Evolutionary conservation across 1,140 invertebrate species (phyloP), one percentile per base, ranked within the genome.

Genomic region (Epicauta chinensis): DNA sequence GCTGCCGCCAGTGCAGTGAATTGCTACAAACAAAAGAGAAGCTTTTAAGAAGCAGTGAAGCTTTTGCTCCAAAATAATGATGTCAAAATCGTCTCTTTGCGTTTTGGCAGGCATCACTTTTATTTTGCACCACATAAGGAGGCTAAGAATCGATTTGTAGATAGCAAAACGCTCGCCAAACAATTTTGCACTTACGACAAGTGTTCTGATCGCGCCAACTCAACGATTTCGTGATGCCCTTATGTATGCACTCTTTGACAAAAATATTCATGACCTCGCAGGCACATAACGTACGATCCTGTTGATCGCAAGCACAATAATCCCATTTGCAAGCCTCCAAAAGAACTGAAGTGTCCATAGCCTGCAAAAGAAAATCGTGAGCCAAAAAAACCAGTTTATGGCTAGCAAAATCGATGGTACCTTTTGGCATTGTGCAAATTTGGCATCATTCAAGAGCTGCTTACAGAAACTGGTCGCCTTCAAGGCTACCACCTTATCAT

Each of bases 251-350:
- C 55, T 89, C 86, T 58, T 81, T 79, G 1, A 87, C 81, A 62
- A 87, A 87, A 44, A 89, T 84, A 2, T 83, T 78, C 41, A 91
- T 77, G 2, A 85, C 82, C 38, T 81, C 77, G 62, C 91, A 94
- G 1, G 81, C 82, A 61, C 89, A 92, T 39, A 76, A 76, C 36
- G 76, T 76, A 3, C 71, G 75, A 63, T 79, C 77, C 49, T 43
- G 55, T 32, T 75, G 63, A 5, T 68, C 63, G 56, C 89, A 89
- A n/a, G 77, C 73, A 63, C 86, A 91, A 65, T 84, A 91, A 65
- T 92, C 89, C 71, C 80, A 83, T 52, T 79, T 74, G 62, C 90
- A 93, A 2, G 84, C 78, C 61, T 82, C 75, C 46, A 80, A 52
- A 34, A 86, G 51, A 45, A 78, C 58, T 14, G 71, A 57, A 47